Base-by-base conservation (phyloP, 2,888 invertebrate genomes). In the Masnerella sp. region DNA sequence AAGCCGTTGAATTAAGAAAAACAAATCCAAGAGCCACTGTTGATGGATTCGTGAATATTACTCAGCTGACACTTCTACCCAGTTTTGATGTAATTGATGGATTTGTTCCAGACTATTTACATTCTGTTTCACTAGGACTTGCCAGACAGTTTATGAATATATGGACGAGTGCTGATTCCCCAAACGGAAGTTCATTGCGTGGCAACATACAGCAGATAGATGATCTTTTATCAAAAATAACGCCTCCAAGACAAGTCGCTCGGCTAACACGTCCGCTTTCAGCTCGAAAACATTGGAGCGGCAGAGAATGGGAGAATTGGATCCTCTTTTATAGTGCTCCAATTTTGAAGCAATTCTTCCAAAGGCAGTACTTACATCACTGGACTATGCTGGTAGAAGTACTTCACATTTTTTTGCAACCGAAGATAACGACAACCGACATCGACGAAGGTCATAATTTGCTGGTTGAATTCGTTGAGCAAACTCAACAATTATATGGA, bases 101-200 rank as follows among this genome's bases (percentile, higher is more conserved):
- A 8, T 56, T 79, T n/a, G 51, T 56, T 12, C 65, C 67, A 1
- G 76, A 79, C 40, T 74, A 70, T 47, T 75, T 79, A 75, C 77
- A 79, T 52, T 34, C 30, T 20, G 70, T 74, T 9, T 59, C 58
- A 22, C 22, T 70, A 8, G 76, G 77, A 11, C 47, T 74, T 12
- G 62, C 49, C 11, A 42, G 69, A 32, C 73, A 71, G 43, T 76
- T 76, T 65, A 11, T 34, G 11, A 11, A 58, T 8, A 54, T 51
- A 32, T 77, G 77, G 77, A 42, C 74, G 5, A 15, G 47, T 22
- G 11, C 38, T 3, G 11, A 14, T 20, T 15, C 32, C 7, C 17
- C 9, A 14, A n/a, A n/a, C n/a, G 5, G 0, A 0, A 45, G 15
- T 45, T 47, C 54, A 4, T 32, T 51, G 8, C 7, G 25, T 1